Conservation (phyloP, 2,888 invertebrate species). For the Zygothrica quintamaculata region DNA sequence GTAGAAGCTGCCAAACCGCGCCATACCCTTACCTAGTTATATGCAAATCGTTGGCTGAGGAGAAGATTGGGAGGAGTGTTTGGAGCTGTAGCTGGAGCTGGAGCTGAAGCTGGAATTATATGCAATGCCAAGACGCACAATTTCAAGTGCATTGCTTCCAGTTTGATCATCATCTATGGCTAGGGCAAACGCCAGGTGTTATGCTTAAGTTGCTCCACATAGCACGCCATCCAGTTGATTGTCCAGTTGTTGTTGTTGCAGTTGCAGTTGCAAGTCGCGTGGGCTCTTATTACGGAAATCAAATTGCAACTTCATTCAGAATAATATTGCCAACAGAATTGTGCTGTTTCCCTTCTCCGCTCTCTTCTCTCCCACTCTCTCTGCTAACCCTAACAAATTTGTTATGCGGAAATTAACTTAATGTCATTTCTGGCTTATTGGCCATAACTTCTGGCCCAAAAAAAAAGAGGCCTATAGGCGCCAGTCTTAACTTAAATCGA, state of each 20-base stretch:
- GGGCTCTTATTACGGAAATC: conserved; percentile 67
- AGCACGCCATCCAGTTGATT: conserved; percentile 48
- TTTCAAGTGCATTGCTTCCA: conserved; percentile 55
- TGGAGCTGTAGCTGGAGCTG: background rate
- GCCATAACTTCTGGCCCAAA: conserved; percentile 6
- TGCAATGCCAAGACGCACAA: conserved; percentile 48
- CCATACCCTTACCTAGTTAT: conserved; percentile 2
- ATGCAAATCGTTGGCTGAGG: conserved; percentile 57
- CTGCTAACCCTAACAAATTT: too few relatives aligned
- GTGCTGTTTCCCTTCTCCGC: conserved; percentile 58
- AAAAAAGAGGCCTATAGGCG: conserved; percentile 58
- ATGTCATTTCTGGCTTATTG: conserved; percentile 30
- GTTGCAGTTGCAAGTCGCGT: conserved; percentile 52
- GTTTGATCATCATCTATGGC: conserved; percentile 40
- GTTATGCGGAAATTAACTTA: conserved; percentile 56
- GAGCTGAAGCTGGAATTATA: conserved; percentile 33
- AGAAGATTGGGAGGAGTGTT: background rate
- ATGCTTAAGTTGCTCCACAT: conserved; percentile 55
- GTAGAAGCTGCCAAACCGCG: background rate
- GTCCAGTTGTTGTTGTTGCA: conserved; percentile 50
- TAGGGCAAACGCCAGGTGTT: conserved; percentile 68
- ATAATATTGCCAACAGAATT: conserved; percentile 28
- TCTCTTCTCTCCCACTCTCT: too few relatives aligned
- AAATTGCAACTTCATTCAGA: conserved; percentile 61
- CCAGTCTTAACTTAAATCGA: conserved; percentile 32